Evolutionary conservation across 23 tunicate genomes (phyloP).

Genomic region (Diplosoma virens): DNA sequence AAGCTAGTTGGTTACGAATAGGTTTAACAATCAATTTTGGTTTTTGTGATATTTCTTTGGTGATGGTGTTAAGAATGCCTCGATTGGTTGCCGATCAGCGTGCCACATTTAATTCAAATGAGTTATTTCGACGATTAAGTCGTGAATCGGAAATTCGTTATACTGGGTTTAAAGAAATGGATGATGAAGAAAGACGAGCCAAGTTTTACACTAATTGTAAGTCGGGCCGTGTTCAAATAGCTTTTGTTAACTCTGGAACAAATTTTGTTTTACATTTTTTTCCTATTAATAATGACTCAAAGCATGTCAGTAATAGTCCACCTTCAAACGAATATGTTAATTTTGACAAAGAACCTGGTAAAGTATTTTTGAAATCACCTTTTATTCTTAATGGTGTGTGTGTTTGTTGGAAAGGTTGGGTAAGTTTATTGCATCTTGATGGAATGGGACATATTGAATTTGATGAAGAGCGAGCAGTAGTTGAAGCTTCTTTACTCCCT

Average conservation of each 20-base stretch:
- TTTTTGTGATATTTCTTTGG: background rate
- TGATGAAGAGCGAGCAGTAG: constrained; percentile 80
- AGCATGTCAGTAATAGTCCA: constrained; percentile 54
- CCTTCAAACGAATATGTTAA: constrained; percentile 96
- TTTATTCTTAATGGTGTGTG: constrained; percentile 88
- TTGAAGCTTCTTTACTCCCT: constrained; percentile 3
- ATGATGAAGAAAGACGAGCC: constrained; percentile 69
- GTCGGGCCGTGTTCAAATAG: constrained; percentile 82
- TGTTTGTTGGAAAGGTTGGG: constrained; percentile 92
- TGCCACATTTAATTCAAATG: constrained; percentile 76
- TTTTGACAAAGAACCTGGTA: constrained; percentile 90
- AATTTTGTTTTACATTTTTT: constrained; percentile 80
- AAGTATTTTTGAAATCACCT: constrained; percentile 70
- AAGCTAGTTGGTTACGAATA: too few species aligned
- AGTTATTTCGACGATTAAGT: constrained; percentile 81
- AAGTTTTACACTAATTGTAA: constrained; percentile 75
- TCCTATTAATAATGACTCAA: constrained; percentile 52
- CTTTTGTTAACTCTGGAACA: constrained; percentile 83
- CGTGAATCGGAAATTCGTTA: constrained; percentile 73
- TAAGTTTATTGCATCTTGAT: constrained; percentile 59
- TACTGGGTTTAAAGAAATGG: constrained; percentile 71
- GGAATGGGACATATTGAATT: constrained; percentile 83
- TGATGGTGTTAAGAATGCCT: constrained; percentile 59
- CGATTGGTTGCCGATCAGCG: constrained; percentile 84
- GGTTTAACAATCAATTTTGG: too few species aligned